Evolutionary conservation across 2,113 vertebrate genomes (phyloP), one percentile per base, ranked within the genome.

Genomic region (Mionectes macconnelli): DNA sequence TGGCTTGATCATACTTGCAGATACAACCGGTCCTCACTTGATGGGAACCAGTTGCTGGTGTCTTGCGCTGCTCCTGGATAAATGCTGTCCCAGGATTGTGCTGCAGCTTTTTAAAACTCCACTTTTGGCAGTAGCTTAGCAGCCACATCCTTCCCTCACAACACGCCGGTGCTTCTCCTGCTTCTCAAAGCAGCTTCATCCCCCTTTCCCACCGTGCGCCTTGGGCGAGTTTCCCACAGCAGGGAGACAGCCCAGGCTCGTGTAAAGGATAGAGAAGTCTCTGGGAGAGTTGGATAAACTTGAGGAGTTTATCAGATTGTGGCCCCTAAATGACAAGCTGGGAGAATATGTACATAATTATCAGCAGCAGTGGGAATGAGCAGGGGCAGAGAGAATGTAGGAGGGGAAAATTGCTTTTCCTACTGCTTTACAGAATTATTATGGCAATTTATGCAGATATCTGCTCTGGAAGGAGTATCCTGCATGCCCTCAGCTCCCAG

Each of bases 91-190:
- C 79, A 33, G 67, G 59, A 64, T 14, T 30, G 63, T 57, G 74
- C 4, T 3, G 90, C 60, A 93, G 88, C 77, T 89, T 92, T 90
- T 85, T 44, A 35, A 78, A 70, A 94, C 70, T 82, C 47, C 63
- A 47, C 74, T 94, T 59, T 80, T 95, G 91, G 94, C 93, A 92
- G 88, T 17, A 70, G 83, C 59, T 90, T 67, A 83, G 63, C 69
- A 82, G 85, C 88, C 90, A 94, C 94, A 92, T 95, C 96, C 90
- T 95, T 89, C 83, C 80, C 90, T 85, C 5, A 3, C 84, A 84
- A 80, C 31, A 15, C 0, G 4, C 69, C 87, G 84, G 89, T 66
- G 89, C 78, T 69, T 79, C 40, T 91, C 52, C 84, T 62, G 74
- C 45, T 53, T 59, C 74, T n/a, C 68, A 16, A 37, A 37, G 44